Evolutionary conservation across 1,140 invertebrate genomes (phyloP).

Genomic region (Brachionus calyciflorus): DNA sequence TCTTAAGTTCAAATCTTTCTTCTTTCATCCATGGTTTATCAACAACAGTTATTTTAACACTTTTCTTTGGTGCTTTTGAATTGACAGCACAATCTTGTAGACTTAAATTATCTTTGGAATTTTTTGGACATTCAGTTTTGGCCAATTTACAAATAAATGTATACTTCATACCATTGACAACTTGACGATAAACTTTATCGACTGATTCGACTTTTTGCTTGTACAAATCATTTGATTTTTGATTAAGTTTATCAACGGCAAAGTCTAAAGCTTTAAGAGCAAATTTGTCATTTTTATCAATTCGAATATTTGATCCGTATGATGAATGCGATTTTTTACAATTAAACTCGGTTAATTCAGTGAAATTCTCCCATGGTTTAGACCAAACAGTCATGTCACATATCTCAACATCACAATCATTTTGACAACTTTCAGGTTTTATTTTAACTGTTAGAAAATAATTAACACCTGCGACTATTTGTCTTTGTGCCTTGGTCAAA

Average conservation of each 20-base stretch:
- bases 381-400: constrained; percentile 22
- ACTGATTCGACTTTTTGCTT: not conserved
- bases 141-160: constrained; percentile 6
- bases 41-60: not conserved
- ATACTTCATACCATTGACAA: constrained; percentile 35
- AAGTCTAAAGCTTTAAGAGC: not conserved
- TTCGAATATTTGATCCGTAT: not conserved
- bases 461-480: constrained; percentile 24
- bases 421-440: not conserved
- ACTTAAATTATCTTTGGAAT: not conserved
- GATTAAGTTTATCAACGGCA: not conserved
- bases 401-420: constrained; percentile 5
- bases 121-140: constrained; percentile 25
- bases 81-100: not conserved
- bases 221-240: constrained; percentile 45
- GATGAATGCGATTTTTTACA: constrained; percentile 23
- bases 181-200: constrained; percentile 21
- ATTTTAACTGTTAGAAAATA: constrained; percentile 2
- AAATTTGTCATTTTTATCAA: not conserved
- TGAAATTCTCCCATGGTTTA: constrained; percentile 39
- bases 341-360: constrained; percentile 1
- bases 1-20: not conserved
- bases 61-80: not conserved
- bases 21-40: constrained; percentile 16
- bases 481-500: not conserved